phyloP scores from a whole-genome alignment of 2,797 vertebrate genomes.

The Garrulus glandarius region DNA sequence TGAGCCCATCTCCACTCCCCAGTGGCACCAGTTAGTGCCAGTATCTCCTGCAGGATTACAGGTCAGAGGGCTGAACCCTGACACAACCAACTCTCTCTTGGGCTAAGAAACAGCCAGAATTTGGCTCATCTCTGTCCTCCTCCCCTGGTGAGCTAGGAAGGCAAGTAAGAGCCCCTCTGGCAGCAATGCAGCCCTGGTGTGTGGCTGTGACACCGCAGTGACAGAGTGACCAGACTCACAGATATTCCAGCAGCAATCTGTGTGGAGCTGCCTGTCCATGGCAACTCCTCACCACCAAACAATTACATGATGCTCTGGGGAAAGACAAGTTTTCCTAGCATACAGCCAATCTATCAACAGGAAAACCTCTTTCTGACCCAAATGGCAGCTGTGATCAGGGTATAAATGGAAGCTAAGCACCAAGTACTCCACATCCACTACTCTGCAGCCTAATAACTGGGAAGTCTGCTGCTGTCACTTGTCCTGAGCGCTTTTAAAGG shows the following conservation, averaged over 20 bases:
- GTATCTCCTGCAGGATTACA: rapidly evolving
- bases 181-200: not conserved
- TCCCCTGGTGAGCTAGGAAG: not conserved
- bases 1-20: rapidly evolving
- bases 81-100: not conserved
- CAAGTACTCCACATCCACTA: not conserved
- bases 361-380: constrained; percentile 13
- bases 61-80: not conserved
- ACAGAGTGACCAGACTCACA: not conserved
- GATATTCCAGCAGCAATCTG: not conserved
- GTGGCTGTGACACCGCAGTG: not conserved
- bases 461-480: not conserved
- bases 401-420: not conserved
- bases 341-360: constrained; percentile 1
- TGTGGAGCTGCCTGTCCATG: not conserved
- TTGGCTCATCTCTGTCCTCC: not conserved
- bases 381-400: not conserved
- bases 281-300: constrained; percentile 23
- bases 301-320: constrained; percentile 27
- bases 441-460: not conserved
- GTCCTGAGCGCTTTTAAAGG: not conserved
- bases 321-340: constrained; percentile 36
- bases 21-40: rapidly evolving
- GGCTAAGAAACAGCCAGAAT: not conserved
- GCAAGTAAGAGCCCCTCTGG: not conserved